Evolutionary conservation across 2,797 vertebrate genomes (phyloP), one percentile per base, ranked within the genome.

Genomic region (Falco columbarius): DNA sequence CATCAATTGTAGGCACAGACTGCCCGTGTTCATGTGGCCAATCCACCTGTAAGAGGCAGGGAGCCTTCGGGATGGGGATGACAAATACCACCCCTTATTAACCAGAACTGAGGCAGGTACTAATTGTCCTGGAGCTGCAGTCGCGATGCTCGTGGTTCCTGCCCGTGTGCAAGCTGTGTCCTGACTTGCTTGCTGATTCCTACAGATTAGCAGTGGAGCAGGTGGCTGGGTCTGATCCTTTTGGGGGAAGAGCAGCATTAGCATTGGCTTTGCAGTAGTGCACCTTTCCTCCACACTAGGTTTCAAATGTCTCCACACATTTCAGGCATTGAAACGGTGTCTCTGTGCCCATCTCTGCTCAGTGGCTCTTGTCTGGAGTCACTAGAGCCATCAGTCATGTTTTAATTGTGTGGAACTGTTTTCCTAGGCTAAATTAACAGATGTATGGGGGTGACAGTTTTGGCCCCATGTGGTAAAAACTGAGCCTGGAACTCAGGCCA

Each of bases 251-350:
- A 49, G n/a, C 29, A 42, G 63, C 67, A 46, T 67, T 59, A 76
- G 46, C 0, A 0, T 3, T 81, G 65, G 68, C 61, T 72, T 68
- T 91, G 65, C 36, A 12, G 16, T 21, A 40, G 14, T 6, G 8
- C 75, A 16, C 4, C 14, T 70, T 66, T 73, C n/a, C 44, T 55
- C 14, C 30, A 5, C 12, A 0, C 14, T 24, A 26, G 15, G 16
- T 32, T 72, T 66, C 0, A 0, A 5, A 23, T 58, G 16, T 38
- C 20, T 65, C 27, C 1, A 0, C 38, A 26, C 27, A 5, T 61
- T 81, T 49, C 34, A 58, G 40, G 62, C 21, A 16, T 55, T 49
- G 59, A 54, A 90, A 32, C 29, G 30, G 56, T 40, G 34, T 29
- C 38, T 55, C n/a, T 56, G 27, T 84, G 36, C 14, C 81, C 66